These are phyloP conservation scores for Steatornis caripensis DNA, from an alignment of 2,113 vertebrate species.

Conservation along the genomic window DNA sequence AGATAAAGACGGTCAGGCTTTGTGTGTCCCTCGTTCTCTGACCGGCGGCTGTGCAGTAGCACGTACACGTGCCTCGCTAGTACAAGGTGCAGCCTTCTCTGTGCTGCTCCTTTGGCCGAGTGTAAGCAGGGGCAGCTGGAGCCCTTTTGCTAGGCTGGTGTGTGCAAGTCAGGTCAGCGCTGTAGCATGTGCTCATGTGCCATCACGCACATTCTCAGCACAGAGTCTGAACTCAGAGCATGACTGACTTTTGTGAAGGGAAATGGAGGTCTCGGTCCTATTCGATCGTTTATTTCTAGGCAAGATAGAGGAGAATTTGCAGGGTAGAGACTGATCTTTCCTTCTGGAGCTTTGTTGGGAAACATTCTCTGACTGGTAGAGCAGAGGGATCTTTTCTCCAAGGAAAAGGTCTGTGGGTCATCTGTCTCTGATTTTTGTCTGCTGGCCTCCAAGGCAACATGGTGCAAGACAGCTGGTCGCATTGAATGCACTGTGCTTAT, in stretches of 20 bases:
- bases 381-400: background rate
- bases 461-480: background rate
- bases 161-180: accelerated
- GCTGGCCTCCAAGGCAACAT: background rate
- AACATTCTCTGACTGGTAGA: background rate
- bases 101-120: background rate
- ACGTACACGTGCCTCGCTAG: accelerated
- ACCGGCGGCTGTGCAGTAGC: background rate
- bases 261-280: background rate
- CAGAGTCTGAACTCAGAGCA: accelerated
- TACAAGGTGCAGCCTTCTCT: background rate
- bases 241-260: background rate
- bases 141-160: background rate
- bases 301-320: background rate
- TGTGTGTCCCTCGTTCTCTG: background rate
- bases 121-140: background rate
- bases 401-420: background rate
- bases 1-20: background rate
- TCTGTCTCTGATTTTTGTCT: background rate
- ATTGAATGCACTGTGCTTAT: background rate
- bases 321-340: background rate
- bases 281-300: background rate
- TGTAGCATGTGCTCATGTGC: accelerated
- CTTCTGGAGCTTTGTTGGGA: background rate
- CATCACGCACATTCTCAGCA: accelerated